A percentile compares a stretch with the other conserved stretches of the same genome.
These are phyloP conservation scores for Teleogryllus oceanicus DNA, from an alignment of 2,888 invertebrate species.

Conservation along the genomic window DNA sequence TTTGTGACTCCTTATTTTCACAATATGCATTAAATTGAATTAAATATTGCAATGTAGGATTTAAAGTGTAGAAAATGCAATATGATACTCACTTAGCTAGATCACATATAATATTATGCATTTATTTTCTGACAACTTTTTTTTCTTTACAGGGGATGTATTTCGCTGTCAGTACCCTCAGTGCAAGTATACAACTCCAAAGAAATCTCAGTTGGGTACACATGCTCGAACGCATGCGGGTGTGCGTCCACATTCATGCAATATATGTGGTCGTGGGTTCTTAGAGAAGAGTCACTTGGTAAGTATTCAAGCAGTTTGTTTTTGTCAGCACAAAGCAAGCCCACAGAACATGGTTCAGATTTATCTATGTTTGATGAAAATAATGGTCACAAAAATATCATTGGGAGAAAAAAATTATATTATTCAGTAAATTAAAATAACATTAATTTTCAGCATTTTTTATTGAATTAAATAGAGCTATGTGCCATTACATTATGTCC, in stretches of 20 bases:
- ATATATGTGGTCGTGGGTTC: conserved; percentile 59
- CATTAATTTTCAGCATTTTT: no score
- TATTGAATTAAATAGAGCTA: no score
- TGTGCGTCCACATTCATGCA: conserved; percentile 55
- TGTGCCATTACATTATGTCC: no score
- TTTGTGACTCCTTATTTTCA: conserved; percentile 20
- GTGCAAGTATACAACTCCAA: conserved; percentile 62
- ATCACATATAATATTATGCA: not conserved
- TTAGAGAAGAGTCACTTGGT: conserved; percentile 63
- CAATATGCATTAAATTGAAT: no score
- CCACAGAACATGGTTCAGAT: no score
- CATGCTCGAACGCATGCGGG: conserved; percentile 62
- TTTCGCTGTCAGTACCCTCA: conserved; percentile 59
- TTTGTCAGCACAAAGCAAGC: no score
- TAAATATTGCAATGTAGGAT: not conserved
- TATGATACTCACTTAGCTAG: not conserved
- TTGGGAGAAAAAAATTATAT: no score
- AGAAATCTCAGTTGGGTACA: conserved; percentile 61
- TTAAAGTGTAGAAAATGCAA: not conserved
- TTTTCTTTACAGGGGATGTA: conserved; percentile 51
- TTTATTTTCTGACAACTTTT: not conserved
- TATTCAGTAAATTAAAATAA: no score
- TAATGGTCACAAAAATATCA: no score
- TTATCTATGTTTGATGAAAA: no score
- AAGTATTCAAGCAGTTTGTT: not conserved